These are phyloP conservation scores for Leptopterna dolabrata DNA, from an alignment of 2,888 invertebrate species.

Conservation along the genomic window DNA sequence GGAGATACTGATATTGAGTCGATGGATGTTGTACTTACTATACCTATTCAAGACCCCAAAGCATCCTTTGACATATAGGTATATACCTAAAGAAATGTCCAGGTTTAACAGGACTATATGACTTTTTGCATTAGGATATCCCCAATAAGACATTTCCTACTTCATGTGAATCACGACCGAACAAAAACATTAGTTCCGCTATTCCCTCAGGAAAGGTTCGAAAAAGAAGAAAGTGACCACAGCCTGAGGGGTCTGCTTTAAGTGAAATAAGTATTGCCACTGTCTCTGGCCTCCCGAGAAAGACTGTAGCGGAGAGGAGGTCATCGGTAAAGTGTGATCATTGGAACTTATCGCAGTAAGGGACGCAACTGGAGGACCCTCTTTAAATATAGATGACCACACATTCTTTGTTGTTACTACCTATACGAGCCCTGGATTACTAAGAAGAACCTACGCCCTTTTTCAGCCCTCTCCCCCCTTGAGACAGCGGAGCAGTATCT, in stretches of 20 bases:
- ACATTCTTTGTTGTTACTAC: conserved; percentile 55
- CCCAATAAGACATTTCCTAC: not conserved
- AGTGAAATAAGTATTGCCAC: conserved; percentile 46
- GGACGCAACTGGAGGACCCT: conserved; percentile 35
- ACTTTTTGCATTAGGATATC: too few relatives aligned
- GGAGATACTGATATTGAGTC: too few relatives aligned
- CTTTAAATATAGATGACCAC: conserved; percentile 51
- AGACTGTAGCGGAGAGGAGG: conserved; percentile 8
- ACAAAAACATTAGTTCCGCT: conserved; percentile 18
- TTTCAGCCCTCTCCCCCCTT: not conserved
- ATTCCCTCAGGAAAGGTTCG: conserved; percentile 16
- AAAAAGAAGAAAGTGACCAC: conserved; percentile 11
- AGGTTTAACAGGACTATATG: too few relatives aligned
- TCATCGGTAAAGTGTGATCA: conserved; percentile 47
- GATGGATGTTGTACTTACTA: too few relatives aligned
- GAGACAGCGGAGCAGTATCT: conserved; percentile 16
- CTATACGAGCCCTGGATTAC: conserved; percentile 22
- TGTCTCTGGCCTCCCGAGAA: not conserved
- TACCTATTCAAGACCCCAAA: too few relatives aligned
- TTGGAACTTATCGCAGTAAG: conserved; percentile 40
- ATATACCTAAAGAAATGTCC: too few relatives aligned
- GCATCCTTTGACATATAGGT: too few relatives aligned
- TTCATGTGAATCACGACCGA: not conserved
- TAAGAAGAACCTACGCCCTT: conserved; percentile 39
- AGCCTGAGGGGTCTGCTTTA: conserved; percentile 20